These are phyloP conservation scores for Drosophila phalerata DNA, from an alignment of 2,888 invertebrate genomes.

Conservation along the genomic window DNA sequence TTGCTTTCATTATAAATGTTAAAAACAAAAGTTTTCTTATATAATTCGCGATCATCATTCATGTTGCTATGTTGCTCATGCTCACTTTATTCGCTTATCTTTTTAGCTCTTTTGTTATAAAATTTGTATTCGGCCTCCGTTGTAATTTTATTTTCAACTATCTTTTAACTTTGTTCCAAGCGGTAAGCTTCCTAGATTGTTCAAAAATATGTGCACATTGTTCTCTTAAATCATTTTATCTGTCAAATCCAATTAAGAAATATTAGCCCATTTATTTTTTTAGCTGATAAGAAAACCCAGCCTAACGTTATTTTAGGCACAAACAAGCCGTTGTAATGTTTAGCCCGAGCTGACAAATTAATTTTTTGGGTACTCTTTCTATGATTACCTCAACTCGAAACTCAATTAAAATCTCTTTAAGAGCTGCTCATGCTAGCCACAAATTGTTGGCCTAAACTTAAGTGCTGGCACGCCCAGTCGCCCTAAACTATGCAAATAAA, in stretches of 20 bases:
- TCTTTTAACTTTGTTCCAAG: background rate
- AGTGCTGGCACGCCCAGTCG: slow-evolving; percentile 31
- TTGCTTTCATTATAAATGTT: too few species aligned
- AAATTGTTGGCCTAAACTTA: slow-evolving; percentile 63
- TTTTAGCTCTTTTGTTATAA: too few species aligned
- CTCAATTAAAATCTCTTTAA: slow-evolving; percentile 65
- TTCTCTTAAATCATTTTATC: background rate
- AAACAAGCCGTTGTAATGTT: slow-evolving; percentile 21
- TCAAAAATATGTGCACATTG: background rate
- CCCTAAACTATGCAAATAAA: slow-evolving; percentile 67
- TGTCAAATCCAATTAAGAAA: slow-evolving; percentile 9
- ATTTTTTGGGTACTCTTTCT: slow-evolving; percentile 2
- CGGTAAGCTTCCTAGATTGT: background rate
- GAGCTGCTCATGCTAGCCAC: slow-evolving; percentile 47
- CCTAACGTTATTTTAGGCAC: slow-evolving; percentile 17
- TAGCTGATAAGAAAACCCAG: background rate
- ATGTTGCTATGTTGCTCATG: too few species aligned
- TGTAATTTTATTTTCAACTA: background rate
- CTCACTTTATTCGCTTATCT: too few species aligned
- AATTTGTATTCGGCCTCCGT: background rate
- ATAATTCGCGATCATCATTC: too few species aligned
- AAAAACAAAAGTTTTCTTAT: too few species aligned
- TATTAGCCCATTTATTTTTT: background rate
- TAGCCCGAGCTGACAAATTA: slow-evolving; percentile 31
- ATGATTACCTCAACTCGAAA: slow-evolving; percentile 47